Conservation (phyloP, 2,113 vertebrate genomes). For the Delphinus delphis region DNA sequence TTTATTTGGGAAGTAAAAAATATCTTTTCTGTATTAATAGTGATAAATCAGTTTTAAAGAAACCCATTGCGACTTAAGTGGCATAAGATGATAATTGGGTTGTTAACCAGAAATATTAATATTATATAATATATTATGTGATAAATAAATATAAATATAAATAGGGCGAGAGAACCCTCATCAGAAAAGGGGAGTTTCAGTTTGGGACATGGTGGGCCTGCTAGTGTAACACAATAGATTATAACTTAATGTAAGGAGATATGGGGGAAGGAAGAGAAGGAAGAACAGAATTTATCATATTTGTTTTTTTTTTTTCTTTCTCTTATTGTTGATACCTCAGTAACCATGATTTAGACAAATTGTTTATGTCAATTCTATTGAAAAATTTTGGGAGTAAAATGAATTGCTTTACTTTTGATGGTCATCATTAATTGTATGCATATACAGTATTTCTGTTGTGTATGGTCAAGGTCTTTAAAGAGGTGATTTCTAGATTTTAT, state of each 20-base stretch:
- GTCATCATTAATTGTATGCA: background rate
- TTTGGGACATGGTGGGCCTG: background rate
- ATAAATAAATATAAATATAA: background rate
- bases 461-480: background rate
- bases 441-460: background rate
- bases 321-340: background rate
- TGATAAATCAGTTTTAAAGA: conserved; percentile 4
- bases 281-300: background rate
- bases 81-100: background rate
- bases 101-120: background rate
- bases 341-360: background rate
- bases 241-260: background rate
- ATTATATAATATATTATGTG: background rate
- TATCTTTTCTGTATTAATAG: background rate
- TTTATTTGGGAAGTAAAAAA: conserved; percentile 18
- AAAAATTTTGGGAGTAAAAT: background rate
- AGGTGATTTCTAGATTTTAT: background rate
- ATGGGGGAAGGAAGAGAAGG: background rate
- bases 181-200: background rate
- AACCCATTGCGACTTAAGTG: background rate
- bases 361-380: background rate
- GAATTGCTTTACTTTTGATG: background rate
- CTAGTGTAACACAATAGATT: background rate
- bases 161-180: background rate
- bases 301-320: background rate